Evolutionary conservation across 2,888 invertebrate species (phyloP), one percentile per base, ranked within the genome.

Genomic region (Microplitis manilae): DNA sequence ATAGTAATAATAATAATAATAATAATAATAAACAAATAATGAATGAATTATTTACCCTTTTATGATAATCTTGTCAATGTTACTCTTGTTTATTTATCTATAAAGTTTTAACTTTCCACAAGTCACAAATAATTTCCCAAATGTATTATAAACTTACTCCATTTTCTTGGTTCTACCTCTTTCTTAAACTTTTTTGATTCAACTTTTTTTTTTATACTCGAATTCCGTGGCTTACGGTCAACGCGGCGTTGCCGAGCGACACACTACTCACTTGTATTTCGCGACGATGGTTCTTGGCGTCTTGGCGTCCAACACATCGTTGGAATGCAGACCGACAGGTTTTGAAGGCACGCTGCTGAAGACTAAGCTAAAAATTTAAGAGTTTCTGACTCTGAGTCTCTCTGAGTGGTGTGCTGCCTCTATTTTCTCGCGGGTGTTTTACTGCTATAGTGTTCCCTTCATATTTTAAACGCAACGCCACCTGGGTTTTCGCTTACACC

Each of bases 301-400:
- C 87, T 79, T 80, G 73, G 73, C 76, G 76, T 82, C 79, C 78
- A 69, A 85, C 85, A 86, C 86, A 86, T 86, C 86, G 88, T 87
- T 90, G 90, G 90, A 90, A 90, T 90, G 89, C 88, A 86, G 87
- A 88, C 88, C 87, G 89, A 90, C 90, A 86, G 87, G 89, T 90
- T 90, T 73, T 65, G 72, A 77, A 73, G 75, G 68, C 72, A 72
- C 72, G 60, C 76, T 69, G 67, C 76, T 61, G 72, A 62, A 38
- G 67, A 67, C 73, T 67, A 68, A 50, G 13, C 13, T 50, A 50
- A 50, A 50, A 30, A 30, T 30, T 30, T 30, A 30, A 30, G 30
- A 30, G 30, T 50, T 50, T 50, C 50, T 13, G 41, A 41, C 8
- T 41, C 41, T 41, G 50, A 65, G 38, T 62, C 17, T 62, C 38